These are phyloP conservation scores for Anolis apletophallus DNA, from an alignment of 2,797 vertebrate genomes.

Conservation along the genomic window DNA sequence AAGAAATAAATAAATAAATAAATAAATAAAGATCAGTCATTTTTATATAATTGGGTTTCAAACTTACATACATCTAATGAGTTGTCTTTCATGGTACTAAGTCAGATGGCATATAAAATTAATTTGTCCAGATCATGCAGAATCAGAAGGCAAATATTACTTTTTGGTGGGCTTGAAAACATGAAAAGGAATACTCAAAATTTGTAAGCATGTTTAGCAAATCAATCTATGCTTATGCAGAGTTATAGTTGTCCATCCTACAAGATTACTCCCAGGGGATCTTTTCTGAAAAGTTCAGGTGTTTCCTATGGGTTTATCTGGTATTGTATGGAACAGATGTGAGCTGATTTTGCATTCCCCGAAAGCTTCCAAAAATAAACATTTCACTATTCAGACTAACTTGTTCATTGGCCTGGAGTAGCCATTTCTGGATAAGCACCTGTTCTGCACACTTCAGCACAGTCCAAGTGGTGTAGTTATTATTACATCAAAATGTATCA, in stretches of 20 bases:
- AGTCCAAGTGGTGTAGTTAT: slow-evolving; percentile 60
- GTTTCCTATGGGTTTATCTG: background rate
- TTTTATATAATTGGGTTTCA: too few relatives aligned
- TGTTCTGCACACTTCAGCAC: background rate
- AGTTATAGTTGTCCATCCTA: slow-evolving; percentile 34
- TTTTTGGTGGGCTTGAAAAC: background rate
- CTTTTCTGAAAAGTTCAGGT: background rate
- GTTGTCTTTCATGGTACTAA: too few relatives aligned
- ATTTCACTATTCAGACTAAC: background rate
- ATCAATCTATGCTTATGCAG: background rate
- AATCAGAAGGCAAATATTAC: background rate
- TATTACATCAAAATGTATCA: slow-evolving; percentile 61
- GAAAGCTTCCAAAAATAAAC: background rate
- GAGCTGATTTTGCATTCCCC: background rate
- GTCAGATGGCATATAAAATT: too few relatives aligned
- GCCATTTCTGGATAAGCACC: background rate
- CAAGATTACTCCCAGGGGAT: slow-evolving; percentile 22
- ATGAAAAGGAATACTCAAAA: slow-evolving; percentile 30
- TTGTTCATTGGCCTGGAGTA: slow-evolving; percentile 1
- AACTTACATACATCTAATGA: too few relatives aligned
- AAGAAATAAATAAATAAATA: too few relatives aligned
- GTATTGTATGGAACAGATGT: background rate
- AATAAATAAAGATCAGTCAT: too few relatives aligned
- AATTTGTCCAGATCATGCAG: too few relatives aligned
- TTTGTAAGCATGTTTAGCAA: slow-evolving; percentile 31